Conservation (phyloP, 2,888 invertebrate species). For the Drosophila emarginata region DNA sequence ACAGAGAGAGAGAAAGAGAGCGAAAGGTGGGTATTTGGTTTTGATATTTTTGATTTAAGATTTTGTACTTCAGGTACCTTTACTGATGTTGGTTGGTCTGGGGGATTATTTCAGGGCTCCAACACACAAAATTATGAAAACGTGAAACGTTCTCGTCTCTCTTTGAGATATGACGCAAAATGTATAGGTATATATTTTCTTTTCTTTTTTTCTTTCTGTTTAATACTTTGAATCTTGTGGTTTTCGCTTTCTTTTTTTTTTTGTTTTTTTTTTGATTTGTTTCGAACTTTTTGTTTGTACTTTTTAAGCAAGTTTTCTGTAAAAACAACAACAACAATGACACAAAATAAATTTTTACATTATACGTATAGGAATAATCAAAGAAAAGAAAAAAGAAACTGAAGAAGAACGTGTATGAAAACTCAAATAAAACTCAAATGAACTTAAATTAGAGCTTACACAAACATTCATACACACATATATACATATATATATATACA, state of each 20-base stretch:
- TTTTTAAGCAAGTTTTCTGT: slow-evolving; percentile 79
- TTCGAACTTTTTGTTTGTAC: slow-evolving; percentile 48
- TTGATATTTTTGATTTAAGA: background rate
- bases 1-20: slow-evolving; percentile 45
- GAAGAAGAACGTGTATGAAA: slow-evolving; percentile 35
- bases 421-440: slow-evolving; percentile 40
- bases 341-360: slow-evolving; percentile 62
- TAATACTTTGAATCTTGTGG: slow-evolving; percentile 21
- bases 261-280: slow-evolving; percentile 26
- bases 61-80: slow-evolving; percentile 8
- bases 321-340: slow-evolving; percentile 78
- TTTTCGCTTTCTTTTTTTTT: slow-evolving; percentile 27
- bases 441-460: slow-evolving; percentile 42
- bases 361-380: slow-evolving; percentile 37
- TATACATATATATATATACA: slow-evolving; percentile 27
- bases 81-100: slow-evolving; percentile 1
- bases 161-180: slow-evolving; percentile 27
- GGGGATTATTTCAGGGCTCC: background rate
- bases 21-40: background rate
- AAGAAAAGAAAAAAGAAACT: slow-evolving; percentile 28
- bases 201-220: slow-evolving; percentile 8
- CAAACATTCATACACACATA: slow-evolving; percentile 34
- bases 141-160: slow-evolving; percentile 9
- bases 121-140: slow-evolving; percentile 11
- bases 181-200: slow-evolving; percentile 17